Evolutionary conservation across 1,140 invertebrate species (phyloP).

Genomic region (Ostrea edulis): DNA sequence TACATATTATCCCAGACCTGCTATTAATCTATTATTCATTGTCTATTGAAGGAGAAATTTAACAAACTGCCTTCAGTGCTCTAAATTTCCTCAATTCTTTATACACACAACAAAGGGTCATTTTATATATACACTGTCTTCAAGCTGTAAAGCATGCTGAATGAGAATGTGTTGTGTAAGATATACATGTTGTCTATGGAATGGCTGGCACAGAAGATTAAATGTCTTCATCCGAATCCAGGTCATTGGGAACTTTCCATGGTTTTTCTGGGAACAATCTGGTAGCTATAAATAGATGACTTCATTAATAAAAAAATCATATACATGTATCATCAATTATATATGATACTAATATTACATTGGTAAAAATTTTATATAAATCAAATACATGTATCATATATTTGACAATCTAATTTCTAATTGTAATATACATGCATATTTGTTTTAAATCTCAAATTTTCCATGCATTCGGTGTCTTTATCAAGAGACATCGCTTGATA

Average conservation of each 20-base stretch:
- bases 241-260: constrained; percentile 69
- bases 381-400: too few species aligned
- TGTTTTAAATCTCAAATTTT: too few species aligned
- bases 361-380: too few species aligned
- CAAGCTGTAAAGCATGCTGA: neutral
- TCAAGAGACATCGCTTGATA: too few species aligned
- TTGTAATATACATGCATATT: too few species aligned
- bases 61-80: neutral
- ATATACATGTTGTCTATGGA: neutral
- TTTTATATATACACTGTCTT: neutral
- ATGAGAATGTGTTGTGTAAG: neutral
- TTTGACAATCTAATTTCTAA: too few species aligned
- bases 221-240: constrained; percentile 69
- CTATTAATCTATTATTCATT: too few species aligned
- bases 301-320: too few species aligned
- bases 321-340: too few species aligned
- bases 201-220: neutral
- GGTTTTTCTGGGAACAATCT: constrained; percentile 73
- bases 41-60: neutral
- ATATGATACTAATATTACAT: too few species aligned
- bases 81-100: neutral
- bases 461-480: too few species aligned
- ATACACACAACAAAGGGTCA: neutral
- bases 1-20: neutral
- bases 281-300: constrained; percentile 64